A percentile compares a stretch with the other conserved stretches of the same genome.
phyloP scores from a whole-genome alignment of 2,797 vertebrate genomes.

The Micromesistius poutassou region DNA sequence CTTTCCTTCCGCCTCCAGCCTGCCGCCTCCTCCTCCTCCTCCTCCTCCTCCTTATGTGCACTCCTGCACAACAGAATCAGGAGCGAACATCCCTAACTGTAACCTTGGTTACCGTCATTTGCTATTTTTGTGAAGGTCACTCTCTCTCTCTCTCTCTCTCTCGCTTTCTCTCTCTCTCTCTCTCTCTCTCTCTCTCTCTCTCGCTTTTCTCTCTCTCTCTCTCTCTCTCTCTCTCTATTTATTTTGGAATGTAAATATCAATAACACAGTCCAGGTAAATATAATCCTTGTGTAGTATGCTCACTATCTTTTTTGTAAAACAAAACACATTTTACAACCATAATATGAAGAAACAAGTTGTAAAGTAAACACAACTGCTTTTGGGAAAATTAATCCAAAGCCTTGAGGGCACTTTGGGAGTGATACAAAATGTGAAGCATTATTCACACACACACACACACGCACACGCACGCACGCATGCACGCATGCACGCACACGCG shows the following conservation, averaged over 20 bases:
- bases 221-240: no score
- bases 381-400: not conserved
- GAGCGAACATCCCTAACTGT: constrained; percentile 28
- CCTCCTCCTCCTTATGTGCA: constrained; percentile 25
- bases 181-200: constrained; percentile 12
- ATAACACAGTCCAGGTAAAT: no score
- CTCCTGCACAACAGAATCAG: constrained; percentile 23
- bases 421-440: no score
- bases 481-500: no score
- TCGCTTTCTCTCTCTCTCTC: constrained; percentile 1
- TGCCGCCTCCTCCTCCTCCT: constrained; percentile 13
- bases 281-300: no score
- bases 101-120: constrained; percentile 31
- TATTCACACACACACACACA: no score
- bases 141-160: constrained; percentile 10
- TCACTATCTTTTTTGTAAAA: not conserved
- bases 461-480: no score
- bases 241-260: no score
- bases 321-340: not conserved
- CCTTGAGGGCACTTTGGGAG: no score
- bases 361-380: not conserved
- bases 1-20: constrained; percentile 12
- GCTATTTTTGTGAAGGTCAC: not conserved
- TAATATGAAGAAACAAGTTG: not conserved
- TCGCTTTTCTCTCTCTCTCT: no score